Conservation (phyloP, 1,140 invertebrate species). For the Sycophila sp. region DNA sequence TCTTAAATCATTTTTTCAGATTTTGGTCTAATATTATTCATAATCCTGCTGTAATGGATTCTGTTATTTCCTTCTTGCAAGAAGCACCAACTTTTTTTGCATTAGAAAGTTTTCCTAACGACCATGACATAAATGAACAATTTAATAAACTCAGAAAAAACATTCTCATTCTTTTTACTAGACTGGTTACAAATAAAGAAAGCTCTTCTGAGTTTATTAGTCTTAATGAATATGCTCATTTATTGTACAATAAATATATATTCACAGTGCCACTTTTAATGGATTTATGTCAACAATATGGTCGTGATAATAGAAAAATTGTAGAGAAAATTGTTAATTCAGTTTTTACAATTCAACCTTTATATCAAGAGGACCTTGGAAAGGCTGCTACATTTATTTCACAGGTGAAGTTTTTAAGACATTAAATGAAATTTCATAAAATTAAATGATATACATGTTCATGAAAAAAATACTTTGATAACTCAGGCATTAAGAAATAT, state of each 20-base stretch:
- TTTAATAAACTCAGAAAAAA: constrained; percentile 70
- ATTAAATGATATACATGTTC: not conserved
- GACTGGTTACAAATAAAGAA: constrained; percentile 81
- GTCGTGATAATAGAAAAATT: constrained; percentile 72
- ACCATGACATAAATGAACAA: constrained; percentile 58
- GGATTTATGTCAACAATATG: constrained; percentile 81
- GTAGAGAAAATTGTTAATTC: constrained; percentile 73
- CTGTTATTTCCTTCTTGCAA: constrained; percentile 78
- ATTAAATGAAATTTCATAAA: constrained; percentile 16
- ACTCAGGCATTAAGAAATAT: constrained; percentile 50
- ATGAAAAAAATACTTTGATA: constrained; percentile 29
- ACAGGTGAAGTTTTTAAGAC: constrained; percentile 47
- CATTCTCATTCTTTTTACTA: constrained; percentile 75
- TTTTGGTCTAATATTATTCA: constrained; percentile 86
- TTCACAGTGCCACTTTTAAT: constrained; percentile 84
- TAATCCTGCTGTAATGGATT: constrained; percentile 73
- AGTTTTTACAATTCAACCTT: constrained; percentile 76
- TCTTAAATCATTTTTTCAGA: constrained; percentile 62
- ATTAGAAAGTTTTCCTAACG: constrained; percentile 62
- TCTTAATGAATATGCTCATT: constrained; percentile 71
- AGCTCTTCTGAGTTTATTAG: constrained; percentile 74
- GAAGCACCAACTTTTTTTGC: constrained; percentile 77
- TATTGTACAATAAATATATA: constrained; percentile 83
- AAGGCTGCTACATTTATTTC: constrained; percentile 68
- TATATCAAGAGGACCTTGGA: constrained; percentile 78